These are phyloP conservation scores for Oxyura jamaicensis DNA, from an alignment of 2,113 vertebrate species.

Conservation along the genomic window DNA sequence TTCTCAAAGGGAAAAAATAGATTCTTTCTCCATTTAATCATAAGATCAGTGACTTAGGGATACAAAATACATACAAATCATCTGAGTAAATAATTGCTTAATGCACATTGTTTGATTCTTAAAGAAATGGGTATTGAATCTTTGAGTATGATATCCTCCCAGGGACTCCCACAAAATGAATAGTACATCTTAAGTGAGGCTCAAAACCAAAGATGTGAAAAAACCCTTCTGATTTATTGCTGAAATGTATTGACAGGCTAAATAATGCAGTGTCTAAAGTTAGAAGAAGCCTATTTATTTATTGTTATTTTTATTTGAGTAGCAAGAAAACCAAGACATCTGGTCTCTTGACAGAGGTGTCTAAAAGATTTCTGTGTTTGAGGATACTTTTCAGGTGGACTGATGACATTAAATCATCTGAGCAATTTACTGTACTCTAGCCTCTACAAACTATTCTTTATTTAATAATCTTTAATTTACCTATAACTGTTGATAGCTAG, in stretches of 20 bases:
- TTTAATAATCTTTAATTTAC: neutral
- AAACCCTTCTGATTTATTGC: neutral
- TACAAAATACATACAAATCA: neutral
- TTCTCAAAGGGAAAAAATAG: neutral
- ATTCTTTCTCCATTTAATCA: neutral
- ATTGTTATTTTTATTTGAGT: neutral
- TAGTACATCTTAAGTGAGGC: neutral
- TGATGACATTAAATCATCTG: neutral
- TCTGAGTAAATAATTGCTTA: neutral
- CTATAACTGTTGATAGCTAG: neutral
- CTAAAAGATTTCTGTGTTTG: neutral
- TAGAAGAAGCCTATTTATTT: neutral
- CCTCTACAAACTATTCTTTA: neutral
- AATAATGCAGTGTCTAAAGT: neutral
- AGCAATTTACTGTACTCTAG: neutral
- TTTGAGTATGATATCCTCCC: neutral
- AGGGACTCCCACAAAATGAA: neutral
- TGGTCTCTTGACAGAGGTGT: neutral
- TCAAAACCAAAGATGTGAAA: neutral
- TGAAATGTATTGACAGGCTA: neutral
- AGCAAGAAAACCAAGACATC: neutral
- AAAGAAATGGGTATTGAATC: neutral
- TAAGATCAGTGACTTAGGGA: neutral
- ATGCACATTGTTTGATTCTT: neutral
- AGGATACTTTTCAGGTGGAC: neutral